Conservation (phyloP, 1,140 invertebrate species). For the Thalassaphorura encarpata region DNA sequence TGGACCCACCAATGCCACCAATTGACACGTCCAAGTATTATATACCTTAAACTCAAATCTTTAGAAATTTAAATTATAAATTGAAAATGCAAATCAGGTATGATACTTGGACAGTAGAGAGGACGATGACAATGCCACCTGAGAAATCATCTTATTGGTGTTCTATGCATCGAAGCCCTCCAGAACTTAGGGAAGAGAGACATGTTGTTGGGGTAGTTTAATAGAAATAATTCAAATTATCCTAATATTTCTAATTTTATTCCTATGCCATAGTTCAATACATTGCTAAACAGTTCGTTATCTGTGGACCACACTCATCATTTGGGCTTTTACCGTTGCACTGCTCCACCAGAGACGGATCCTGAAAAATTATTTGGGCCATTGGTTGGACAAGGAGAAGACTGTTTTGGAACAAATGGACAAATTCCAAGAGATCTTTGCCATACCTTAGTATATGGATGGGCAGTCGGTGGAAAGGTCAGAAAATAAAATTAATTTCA, state of each 20-base stretch:
- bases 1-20: background rate
- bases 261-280: background rate
- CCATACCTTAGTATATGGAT: background rate
- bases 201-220: slow-evolving; percentile 4
- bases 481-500: no score
- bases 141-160: slow-evolving; percentile 9
- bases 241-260: background rate
- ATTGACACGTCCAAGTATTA: background rate
- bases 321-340: background rate
- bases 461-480: background rate
- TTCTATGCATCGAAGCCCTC: background rate
- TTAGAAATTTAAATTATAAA: no score
- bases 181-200: background rate
- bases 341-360: background rate
- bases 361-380: background rate
- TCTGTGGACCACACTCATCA: background rate
- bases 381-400: background rate
- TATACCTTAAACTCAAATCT: no score
- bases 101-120: background rate
- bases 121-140: slow-evolving; percentile 4
- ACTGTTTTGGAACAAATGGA: background rate
- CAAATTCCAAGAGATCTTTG: background rate
- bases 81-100: no score
- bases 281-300: background rate
- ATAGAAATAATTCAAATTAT: background rate